These are phyloP conservation scores for Macropus fuliginosus DNA, from an alignment of 2,797 vertebrate genomes.

Conservation along the genomic window DNA sequence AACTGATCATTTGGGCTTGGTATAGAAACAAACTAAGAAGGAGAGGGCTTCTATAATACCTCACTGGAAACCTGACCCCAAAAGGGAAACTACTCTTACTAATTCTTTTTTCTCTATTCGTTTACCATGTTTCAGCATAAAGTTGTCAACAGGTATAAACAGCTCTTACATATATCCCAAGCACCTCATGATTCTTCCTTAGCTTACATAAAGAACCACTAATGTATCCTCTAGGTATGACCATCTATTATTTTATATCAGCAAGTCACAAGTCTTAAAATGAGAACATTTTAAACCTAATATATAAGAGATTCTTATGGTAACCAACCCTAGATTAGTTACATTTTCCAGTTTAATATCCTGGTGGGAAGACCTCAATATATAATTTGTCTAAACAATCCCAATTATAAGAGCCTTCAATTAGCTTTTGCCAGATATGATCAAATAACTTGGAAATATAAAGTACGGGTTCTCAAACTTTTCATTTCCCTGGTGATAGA, in stretches of 20 bases:
- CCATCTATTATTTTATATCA: neutral
- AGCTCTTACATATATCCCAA: neutral
- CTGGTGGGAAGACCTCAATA: neutral
- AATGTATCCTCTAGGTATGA: neutral
- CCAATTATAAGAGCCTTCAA: neutral
- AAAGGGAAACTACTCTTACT: neutral
- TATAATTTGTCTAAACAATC: neutral
- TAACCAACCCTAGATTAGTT: neutral
- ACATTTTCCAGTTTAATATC: neutral
- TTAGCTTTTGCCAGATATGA: neutral
- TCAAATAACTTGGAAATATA: neutral
- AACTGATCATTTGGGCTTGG: neutral
- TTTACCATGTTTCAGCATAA: neutral
- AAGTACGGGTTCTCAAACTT: neutral
- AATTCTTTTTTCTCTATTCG: neutral
- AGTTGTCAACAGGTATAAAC: neutral
- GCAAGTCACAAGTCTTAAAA: neutral
- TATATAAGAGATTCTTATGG: neutral
- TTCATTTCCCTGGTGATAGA: neutral
- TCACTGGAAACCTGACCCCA: neutral
- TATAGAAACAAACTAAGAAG: neutral
- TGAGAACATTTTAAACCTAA: neutral
- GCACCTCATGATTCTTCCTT: neutral
- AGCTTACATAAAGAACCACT: slow-evolving; percentile 1
- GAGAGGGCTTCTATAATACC: neutral